Conservation (phyloP, 1,140 invertebrate genomes). For the Heliconius eleuchia region DNA sequence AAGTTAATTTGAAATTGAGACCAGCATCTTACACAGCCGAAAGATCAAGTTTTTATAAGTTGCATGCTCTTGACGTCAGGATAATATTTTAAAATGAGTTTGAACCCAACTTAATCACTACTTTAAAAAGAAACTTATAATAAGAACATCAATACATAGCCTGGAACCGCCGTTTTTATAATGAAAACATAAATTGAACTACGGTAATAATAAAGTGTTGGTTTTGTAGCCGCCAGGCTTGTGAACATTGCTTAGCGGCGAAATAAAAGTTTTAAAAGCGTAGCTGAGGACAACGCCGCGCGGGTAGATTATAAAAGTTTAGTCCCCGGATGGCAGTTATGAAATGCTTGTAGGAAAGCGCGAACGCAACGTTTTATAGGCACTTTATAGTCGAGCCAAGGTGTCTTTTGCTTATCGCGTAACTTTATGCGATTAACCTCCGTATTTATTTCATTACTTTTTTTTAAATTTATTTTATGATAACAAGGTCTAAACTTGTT, state of each 20-base stretch:
- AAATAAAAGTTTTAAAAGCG: slow-evolving; percentile 49
- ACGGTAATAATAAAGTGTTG: slow-evolving; percentile 2
- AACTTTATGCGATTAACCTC: slow-evolving; percentile 21
- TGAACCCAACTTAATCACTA: neutral
- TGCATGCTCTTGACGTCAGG: neutral
- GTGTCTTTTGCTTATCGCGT: slow-evolving; percentile 24
- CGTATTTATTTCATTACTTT: neutral
- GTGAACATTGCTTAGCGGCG: slow-evolving; percentile 25
- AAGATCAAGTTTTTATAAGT: neutral
- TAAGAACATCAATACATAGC: neutral
- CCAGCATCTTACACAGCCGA: neutral
- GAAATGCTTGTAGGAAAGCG: slow-evolving; percentile 47
- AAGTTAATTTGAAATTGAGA: neutral
- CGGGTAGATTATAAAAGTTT: slow-evolving; percentile 56
- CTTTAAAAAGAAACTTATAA: neutral
- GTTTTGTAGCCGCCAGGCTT: slow-evolving; percentile 29
- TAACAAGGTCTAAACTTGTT: neutral
- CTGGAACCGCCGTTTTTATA: neutral
- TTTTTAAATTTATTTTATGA: slow-evolving; percentile 3
- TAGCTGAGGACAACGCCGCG: slow-evolving; percentile 36
- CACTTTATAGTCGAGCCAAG: slow-evolving; percentile 29
- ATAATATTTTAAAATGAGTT: neutral
- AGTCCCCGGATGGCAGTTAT: slow-evolving; percentile 47
- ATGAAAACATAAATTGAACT: slow-evolving; percentile 4
- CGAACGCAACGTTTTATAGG: slow-evolving; percentile 35